Percentiles rank a stretch among this genome's conserved stretches.
phyloP scores from a whole-genome alignment of 2,113 vertebrate species.

The Bufo bufo region DNA sequence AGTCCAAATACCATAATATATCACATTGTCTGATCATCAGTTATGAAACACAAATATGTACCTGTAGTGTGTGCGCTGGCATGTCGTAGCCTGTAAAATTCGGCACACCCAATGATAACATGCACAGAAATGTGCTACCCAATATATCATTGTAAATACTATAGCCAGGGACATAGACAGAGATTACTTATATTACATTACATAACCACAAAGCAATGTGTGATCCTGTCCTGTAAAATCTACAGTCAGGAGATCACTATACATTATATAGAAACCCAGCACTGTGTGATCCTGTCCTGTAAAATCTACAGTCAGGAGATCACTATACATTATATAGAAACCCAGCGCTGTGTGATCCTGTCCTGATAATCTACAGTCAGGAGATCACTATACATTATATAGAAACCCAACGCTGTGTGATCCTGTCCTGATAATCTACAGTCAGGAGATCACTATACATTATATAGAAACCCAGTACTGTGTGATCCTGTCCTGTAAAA shows the following conservation, averaged over 20 bases:
- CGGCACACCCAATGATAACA: conserved; percentile 22
- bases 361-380: too few relatives aligned
- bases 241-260: neutral
- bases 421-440: too few relatives aligned
- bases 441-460: too few relatives aligned
- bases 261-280: neutral
- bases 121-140: neutral
- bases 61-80: conserved; percentile 27
- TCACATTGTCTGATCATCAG: conserved; percentile 1
- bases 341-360: too few relatives aligned
- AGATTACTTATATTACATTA: neutral
- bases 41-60: conserved; percentile 38
- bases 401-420: too few relatives aligned
- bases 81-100: neutral
- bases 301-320: too few relatives aligned
- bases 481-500: too few relatives aligned
- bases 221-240: conserved; percentile 8
- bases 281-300: too few relatives aligned
- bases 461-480: too few relatives aligned
- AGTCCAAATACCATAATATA: neutral
- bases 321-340: too few relatives aligned
- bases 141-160: neutral
- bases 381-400: too few relatives aligned
- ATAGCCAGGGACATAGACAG: neutral
- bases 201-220: neutral